These are phyloP conservation scores for Caligus rogercresseyi DNA, from an alignment of 1,140 invertebrate genomes.

Conservation along the genomic window DNA sequence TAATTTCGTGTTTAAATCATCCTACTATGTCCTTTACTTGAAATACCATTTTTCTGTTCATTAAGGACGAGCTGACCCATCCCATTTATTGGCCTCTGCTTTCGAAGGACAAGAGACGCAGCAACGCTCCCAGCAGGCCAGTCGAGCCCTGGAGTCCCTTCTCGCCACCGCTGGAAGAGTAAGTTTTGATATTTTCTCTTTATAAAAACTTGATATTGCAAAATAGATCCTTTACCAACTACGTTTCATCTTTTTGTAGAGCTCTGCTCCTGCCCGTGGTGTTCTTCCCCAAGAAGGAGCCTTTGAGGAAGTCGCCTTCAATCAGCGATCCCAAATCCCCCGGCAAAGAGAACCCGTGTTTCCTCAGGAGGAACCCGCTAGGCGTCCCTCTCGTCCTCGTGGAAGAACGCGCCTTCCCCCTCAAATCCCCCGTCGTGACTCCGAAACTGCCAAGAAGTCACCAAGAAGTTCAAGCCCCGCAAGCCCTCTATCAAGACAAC, in stretches of 20 bases:
- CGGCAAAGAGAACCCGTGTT: not conserved
- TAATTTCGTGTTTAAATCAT: no score
- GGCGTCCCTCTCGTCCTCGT: not conserved
- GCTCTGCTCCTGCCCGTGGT: not conserved
- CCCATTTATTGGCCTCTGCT: constrained; percentile 5
- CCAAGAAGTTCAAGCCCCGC: not conserved
- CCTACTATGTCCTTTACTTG: no score
- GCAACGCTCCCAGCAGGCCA: not conserved
- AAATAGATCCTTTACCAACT: not conserved
- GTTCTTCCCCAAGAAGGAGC: not conserved
- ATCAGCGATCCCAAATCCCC: not conserved
- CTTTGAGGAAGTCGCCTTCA: not conserved
- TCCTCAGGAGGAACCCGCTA: not conserved
- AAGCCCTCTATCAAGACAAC: constrained; percentile 23
- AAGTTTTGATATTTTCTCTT: not conserved
- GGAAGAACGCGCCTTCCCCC: not conserved
- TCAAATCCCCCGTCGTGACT: not conserved
- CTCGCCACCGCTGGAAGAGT: constrained; percentile 9
- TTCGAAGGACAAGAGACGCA: not conserved
- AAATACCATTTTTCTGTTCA: no score
- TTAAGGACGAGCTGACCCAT: not conserved
- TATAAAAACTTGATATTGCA: not conserved
- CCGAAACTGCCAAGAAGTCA: not conserved
- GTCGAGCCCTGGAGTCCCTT: not conserved
- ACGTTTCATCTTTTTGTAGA: not conserved